Evolutionary conservation across 2,797 vertebrate genomes (phyloP), one percentile per base, ranked within the genome.

Genomic region (Sebastes ruberrimus): DNA sequence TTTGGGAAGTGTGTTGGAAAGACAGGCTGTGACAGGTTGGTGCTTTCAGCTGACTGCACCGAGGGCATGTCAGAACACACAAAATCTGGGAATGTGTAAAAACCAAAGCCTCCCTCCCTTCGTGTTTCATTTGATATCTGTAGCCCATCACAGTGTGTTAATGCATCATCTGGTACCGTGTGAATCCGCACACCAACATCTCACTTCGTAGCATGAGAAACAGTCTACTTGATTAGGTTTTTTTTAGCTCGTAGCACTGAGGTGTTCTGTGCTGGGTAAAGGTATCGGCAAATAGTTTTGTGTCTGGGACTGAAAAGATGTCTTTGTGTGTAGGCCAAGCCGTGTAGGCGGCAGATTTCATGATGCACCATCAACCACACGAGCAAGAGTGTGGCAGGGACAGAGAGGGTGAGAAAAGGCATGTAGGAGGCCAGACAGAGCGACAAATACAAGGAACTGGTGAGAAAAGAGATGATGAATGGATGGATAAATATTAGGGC

Each of bases 321-420:
- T 66, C 81, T 89, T 89, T 94, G 90, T 93, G 82, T 56, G 46
- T 4, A 67, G 59, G 88, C 93, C 93, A 91, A 83, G 81, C 66
- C 61, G 86, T 7, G 74, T 81, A 89, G 87, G 79, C 28, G 71
- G 78, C 76, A 74, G 52, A 87, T 88, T 90, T 91, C 77, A 82
- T 87, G 83, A 92, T 80, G 81, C 69, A 22, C 80, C 75, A 85
- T 84, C 86, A 89, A 88, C 88, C 82, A 76, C 82, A 87, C 42
- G n/a, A 68, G 71, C 70, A 74, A 20, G 32, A 66, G 46, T 33
- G 62, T 67, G 57, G 60, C 76, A 52, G 11, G 60, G 68, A 84
- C 46, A 67, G 72, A 76, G 67, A 71, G 49, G 64, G 76, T 79
- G 84, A 81, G 82, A 79, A 76, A 76, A 84, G 70, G 35, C 35